These are phyloP conservation scores for Leistus spinibarbis DNA, from an alignment of 2,888 invertebrate species.

Conservation along the genomic window DNA sequence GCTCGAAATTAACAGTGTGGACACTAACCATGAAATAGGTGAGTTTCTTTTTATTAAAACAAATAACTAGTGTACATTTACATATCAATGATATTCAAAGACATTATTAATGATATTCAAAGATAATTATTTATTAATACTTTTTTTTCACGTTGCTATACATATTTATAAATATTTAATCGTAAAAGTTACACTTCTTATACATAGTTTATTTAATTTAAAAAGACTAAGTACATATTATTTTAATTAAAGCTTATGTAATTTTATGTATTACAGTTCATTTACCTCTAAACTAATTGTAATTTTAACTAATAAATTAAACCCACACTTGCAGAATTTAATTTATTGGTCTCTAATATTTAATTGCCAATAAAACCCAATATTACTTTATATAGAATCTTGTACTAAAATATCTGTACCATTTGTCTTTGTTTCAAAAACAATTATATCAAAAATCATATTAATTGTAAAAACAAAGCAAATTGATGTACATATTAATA, in stretches of 20 bases:
- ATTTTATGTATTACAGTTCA: neutral
- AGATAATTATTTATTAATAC: neutral
- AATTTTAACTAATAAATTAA: neutral
- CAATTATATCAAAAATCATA: constrained; percentile 6
- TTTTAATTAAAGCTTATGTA: too few species aligned
- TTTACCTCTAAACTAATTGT: neutral
- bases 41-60: neutral
- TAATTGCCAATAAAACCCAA: neutral
- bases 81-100: neutral
- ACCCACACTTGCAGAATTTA: neutral
- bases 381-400: constrained; percentile 3
- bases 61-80: neutral
- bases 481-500: constrained; percentile 22
- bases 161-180: too few species aligned
- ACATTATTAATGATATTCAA: neutral
- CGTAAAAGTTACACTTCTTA: too few species aligned
- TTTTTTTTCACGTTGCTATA: too few species aligned
- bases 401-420: neutral
- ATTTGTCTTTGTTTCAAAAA: neutral
- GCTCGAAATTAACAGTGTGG: neutral
- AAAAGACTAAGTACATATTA: too few species aligned
- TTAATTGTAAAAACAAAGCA: constrained; percentile 17
- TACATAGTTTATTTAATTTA: too few species aligned
- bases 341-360: neutral
- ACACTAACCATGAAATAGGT: neutral